These are phyloP conservation scores for Helicolenus hilgendorfi DNA, from an alignment of 2,797 vertebrate genomes.

Conservation along the genomic window DNA sequence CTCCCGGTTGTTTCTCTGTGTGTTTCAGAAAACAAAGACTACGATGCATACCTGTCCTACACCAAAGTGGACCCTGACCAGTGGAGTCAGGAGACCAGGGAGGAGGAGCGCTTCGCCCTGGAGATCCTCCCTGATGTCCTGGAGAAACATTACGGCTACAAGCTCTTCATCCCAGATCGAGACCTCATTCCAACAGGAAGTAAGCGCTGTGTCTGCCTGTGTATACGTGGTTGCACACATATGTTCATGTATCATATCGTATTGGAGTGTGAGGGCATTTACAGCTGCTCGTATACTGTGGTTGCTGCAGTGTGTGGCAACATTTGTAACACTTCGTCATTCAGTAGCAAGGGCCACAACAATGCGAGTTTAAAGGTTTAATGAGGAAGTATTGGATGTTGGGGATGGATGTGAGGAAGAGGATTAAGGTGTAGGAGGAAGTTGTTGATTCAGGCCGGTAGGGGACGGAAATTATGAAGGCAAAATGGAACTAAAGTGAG, in stretches of 20 bases:
- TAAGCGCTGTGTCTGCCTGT: slow-evolving; percentile 77
- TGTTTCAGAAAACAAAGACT: slow-evolving; percentile 96
- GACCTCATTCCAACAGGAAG: slow-evolving; percentile 99
- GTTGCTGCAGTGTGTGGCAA: slow-evolving; percentile 9
- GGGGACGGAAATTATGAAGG: neutral
- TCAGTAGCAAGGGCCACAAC: neutral
- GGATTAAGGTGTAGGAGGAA: neutral
- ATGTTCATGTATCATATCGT: neutral
- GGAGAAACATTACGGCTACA: slow-evolving; percentile 99
- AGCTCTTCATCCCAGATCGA: slow-evolving; percentile 98
- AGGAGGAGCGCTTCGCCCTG: slow-evolving; percentile 98
- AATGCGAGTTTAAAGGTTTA: neutral
- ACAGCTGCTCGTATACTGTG: neutral
- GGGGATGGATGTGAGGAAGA: neutral
- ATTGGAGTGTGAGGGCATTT: neutral
- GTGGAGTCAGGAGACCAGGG: slow-evolving; percentile 98
- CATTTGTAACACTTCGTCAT: slow-evolving; percentile 19
- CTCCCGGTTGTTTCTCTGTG: neutral
- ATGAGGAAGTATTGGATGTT: neutral
- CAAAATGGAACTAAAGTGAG: neutral
- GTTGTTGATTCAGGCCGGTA: neutral
- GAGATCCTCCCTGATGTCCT: slow-evolving; percentile 98
- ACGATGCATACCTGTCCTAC: slow-evolving; percentile 98
- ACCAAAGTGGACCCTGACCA: slow-evolving; percentile 99
- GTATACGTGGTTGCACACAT: neutral